These are phyloP conservation scores for Eptesicus fuscus DNA, from an alignment of 2,113 vertebrate species.

Conservation along the genomic window DNA sequence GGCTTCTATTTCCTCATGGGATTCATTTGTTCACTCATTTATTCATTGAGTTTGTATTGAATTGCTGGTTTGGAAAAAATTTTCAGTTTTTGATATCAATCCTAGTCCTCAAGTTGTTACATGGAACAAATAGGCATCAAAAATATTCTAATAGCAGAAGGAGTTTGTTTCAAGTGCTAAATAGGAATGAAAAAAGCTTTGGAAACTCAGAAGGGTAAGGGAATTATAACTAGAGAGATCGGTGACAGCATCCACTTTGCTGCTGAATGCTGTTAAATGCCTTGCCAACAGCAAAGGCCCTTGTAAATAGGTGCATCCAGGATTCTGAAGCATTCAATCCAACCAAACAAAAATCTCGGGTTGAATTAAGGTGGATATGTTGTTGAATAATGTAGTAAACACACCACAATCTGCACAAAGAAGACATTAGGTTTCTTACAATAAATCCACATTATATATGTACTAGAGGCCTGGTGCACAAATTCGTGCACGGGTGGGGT, in stretches of 20 bases:
- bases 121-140: background rate
- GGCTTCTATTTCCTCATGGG: background rate
- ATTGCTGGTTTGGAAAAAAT: background rate
- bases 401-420: background rate
- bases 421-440: background rate
- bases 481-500: too few species aligned
- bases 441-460: too few species aligned
- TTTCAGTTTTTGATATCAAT: background rate
- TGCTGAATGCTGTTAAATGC: background rate
- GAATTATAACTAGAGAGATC: background rate
- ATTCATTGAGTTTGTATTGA: background rate
- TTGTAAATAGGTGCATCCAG: background rate
- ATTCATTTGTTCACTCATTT: background rate
- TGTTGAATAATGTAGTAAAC: background rate
- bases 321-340: background rate
- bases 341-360: background rate
- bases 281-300: fast-evolving
- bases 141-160: background rate
- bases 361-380: background rate
- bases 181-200: background rate
- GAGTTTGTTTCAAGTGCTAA: background rate
- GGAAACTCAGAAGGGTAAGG: background rate
- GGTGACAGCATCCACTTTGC: background rate
- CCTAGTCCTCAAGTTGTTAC: background rate
- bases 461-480: too few species aligned